Base-by-base conservation (phyloP, 1,140 invertebrate genomes). In the Brachionus koreanus region DNA sequence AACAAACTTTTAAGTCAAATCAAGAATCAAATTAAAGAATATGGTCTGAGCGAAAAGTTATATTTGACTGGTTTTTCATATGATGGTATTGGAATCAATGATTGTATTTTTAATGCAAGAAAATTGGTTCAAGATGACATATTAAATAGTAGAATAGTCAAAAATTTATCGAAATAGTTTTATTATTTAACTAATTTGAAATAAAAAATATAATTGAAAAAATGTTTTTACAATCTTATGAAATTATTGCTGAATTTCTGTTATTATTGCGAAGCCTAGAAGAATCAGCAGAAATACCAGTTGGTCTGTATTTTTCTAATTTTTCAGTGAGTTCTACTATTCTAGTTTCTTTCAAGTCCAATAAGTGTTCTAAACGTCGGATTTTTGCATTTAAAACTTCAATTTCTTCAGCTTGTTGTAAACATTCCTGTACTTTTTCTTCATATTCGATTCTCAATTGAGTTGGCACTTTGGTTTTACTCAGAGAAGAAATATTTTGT, bases 381-480 rank as follows among this genome's bases (percentile, higher is more conserved):
- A 88, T 83, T 83, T 88, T 87, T 0, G 85, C 86, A 57, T 87
- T 82, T 29, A 52, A 61, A 81, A 87, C 86, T 84, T 85, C 84
- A 29, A 87, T 87, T 37, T 86, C 86, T 84, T 87, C 87, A 23
- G 87, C 87, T 83, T 86, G 86, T 29, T 85, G 85, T 9, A 86
- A 74, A 82, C 86, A 85, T 83, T 88, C 86, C 43, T 87, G 84
- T 29, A 84, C 84, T 83, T 86, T 87, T 82, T 87, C 86, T 83
- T 88, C 86, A 33, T 85, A 85, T 29, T 85, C 29, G 7, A 85
- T 67, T 42, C 84, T 83, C 49, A 79, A 13, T 25, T 79, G 76
- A 25, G 49, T 65, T 7, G 61, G 49, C 1, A 57, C 49, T 65
- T 79, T 79, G 12, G 23, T 25, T 65, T 61, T 39, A 35, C 9